phyloP scores from a whole-genome alignment of 2,113 vertebrate genomes.

The Dryoscopus gambensis region DNA sequence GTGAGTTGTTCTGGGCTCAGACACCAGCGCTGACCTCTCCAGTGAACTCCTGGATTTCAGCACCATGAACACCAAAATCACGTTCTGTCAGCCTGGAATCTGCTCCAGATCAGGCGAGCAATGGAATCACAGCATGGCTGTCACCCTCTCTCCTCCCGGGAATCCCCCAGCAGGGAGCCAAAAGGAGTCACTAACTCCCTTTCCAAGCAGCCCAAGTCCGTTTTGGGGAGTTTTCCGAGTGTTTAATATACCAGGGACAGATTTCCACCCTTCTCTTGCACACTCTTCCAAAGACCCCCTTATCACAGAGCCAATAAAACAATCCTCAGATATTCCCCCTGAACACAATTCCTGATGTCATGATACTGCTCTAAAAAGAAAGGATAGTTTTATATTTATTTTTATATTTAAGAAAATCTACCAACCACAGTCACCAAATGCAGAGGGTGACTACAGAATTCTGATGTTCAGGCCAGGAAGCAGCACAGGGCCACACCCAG shows the following conservation, averaged over 20 bases:
- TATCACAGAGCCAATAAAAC: not conserved
- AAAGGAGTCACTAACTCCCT: not conserved
- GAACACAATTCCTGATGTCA: not conserved
- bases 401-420: not conserved
- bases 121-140: not conserved
- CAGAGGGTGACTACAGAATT: not conserved
- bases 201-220: not conserved
- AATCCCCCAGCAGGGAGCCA: fast-evolving
- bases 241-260: not conserved
- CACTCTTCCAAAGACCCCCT: not conserved
- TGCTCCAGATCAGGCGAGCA: not conserved
- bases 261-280: not conserved
- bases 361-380: not conserved
- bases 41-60: not conserved
- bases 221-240: not conserved
- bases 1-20: not conserved
- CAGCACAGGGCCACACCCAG: too few species aligned
- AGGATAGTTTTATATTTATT: not conserved
- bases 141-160: not conserved
- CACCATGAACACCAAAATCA: not conserved
- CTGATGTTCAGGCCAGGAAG: not conserved
- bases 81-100: not conserved
- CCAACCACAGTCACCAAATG: not conserved
- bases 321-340: not conserved
- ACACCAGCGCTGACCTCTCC: not conserved